Conservation (phyloP, 2,797 vertebrate species). For the Melanotaenia trifasciata region DNA sequence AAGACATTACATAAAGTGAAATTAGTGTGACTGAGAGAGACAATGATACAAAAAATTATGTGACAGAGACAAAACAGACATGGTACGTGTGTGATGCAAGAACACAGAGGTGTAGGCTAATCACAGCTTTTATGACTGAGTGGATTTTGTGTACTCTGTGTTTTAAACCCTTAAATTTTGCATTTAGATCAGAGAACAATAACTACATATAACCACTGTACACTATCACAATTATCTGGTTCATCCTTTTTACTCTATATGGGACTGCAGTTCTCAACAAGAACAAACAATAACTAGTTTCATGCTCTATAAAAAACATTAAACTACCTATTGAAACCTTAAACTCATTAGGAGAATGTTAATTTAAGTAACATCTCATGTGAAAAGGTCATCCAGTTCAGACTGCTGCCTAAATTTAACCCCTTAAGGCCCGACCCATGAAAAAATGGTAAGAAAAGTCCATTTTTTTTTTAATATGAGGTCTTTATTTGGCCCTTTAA, state of each 20-base stretch:
- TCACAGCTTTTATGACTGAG: not conserved
- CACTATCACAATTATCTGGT: not conserved
- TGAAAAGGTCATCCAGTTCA: not conserved
- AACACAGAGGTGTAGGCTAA: not conserved
- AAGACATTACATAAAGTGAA: not conserved
- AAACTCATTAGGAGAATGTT: not conserved
- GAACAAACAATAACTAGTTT: not conserved
- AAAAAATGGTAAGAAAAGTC: too few relatives aligned
- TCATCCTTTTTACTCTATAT: not conserved
- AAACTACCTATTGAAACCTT: not conserved
- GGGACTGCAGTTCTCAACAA: not conserved
- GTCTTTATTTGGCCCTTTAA: too few relatives aligned
- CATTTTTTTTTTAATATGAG: too few relatives aligned
- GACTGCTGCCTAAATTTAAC: not conserved
- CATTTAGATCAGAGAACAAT: not conserved
- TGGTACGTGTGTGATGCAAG: not conserved
- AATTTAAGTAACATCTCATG: not conserved
- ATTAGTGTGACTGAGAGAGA: not conserved
- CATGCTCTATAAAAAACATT: not conserved
- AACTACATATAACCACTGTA: not conserved
- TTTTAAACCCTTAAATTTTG: not conserved
- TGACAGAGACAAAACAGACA: constrained; percentile 10
- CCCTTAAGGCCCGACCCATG: too few relatives aligned
- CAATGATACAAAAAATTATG: constrained; percentile 1
- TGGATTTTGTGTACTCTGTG: not conserved